Evolutionary conservation across 2,113 vertebrate genomes (phyloP).

Genomic region (Cricetomys ansorgei): DNA sequence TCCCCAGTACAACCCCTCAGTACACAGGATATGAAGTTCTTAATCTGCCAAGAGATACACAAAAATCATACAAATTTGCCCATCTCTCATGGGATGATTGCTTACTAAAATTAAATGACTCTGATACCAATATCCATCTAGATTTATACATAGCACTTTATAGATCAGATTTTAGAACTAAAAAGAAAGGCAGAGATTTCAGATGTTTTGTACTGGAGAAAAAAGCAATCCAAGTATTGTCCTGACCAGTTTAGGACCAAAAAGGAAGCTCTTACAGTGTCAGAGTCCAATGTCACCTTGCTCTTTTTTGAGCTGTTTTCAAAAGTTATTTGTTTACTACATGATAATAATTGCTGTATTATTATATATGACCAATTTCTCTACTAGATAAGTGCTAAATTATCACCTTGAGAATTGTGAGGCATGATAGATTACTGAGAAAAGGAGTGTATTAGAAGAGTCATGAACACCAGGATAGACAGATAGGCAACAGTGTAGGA

Average conservation of each 20-base stretch:
- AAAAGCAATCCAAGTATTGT: neutral
- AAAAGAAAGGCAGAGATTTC: neutral
- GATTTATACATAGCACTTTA: neutral
- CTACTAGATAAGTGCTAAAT: slow-evolving; percentile 9
- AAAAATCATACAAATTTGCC: neutral
- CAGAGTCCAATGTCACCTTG: neutral
- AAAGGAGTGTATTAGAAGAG: neutral
- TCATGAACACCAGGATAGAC: neutral
- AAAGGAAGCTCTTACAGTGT: neutral
- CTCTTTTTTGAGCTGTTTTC: neutral
- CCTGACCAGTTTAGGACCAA: neutral
- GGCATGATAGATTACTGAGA: neutral
- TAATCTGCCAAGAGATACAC: neutral
- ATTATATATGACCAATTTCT: neutral
- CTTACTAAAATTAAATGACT: neutral
- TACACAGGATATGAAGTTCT: neutral
- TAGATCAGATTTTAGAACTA: neutral
- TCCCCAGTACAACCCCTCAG: neutral
- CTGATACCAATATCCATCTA: neutral
- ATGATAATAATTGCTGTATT: neutral
- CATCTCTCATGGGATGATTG: neutral
- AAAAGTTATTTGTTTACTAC: neutral
- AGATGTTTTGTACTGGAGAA: neutral
- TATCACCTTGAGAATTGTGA: neutral
- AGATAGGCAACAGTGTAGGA: neutral